Evolutionary conservation across 2,888 invertebrate genomes (phyloP), one percentile per base, ranked within the genome.

Genomic region (Drosophila percnosoma): DNA sequence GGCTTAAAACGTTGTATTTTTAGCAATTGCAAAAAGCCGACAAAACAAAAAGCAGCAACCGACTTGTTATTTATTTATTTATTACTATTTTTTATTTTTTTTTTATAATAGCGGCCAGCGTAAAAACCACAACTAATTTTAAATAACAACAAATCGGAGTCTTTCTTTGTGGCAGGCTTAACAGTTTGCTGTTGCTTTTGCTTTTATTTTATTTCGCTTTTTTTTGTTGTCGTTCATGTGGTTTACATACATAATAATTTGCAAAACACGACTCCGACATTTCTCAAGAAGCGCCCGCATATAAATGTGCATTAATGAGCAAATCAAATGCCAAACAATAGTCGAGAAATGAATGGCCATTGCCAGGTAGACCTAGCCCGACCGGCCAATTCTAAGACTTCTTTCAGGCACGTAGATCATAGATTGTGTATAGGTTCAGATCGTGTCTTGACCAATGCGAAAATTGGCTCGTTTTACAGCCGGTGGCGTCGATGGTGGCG

Each of bases 21-120:
- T 87, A 87, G 83, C 87, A 89, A 87, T 87, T 84, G 87, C 86
- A 89, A 75, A 85, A 86, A 84, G 68, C 66, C 69, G 71, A 59
- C 31, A 48, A 60, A 70, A 40, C 54, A 69, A 72, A 53, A 24
- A 60, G 51, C 45, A 62, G 36, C 58, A 68, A 61, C 59, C 48
- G 48, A 48, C 72, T 75, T 71, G 75, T 63, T 75, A 60, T 75
- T 76, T 75, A 75, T 78, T 72, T 68, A 59, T 66, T 64, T 75
- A 63, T 67, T 57, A 42, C 53, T 58, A 66, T 58, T 57, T 57
- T 55, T 57, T 49, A 21, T 15, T 42, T 49, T 49, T 51, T 40
- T 60, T 55, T 69, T 53, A 52, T 59, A 58, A 62, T 53, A 61
- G 71, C 75, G 68, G 60, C 40, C 66, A 55, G 72, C 70, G 64